These are phyloP conservation scores for Lasioglossum villosulum DNA, from an alignment of 2,888 invertebrate genomes.

Conservation along the genomic window DNA sequence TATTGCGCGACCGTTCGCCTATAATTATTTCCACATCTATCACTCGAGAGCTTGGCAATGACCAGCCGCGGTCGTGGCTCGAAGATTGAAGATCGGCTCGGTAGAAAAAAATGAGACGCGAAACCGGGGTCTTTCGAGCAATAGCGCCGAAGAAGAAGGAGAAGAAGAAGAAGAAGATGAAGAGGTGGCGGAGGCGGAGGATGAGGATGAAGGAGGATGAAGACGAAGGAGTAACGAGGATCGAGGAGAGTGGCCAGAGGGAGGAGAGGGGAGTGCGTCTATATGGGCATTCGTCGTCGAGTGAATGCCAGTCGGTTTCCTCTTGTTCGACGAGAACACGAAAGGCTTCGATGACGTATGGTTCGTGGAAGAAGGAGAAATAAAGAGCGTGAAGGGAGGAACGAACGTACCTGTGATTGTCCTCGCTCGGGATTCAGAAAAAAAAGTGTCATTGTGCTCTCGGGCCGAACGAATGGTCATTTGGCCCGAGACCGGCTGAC, in stretches of 20 bases:
- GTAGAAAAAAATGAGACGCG: slow-evolving; percentile 77
- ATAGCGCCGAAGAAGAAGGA: slow-evolving; percentile 64
- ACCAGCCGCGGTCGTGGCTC: slow-evolving; percentile 72
- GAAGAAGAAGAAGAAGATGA: slow-evolving; percentile 28
- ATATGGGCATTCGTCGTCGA: slow-evolving; percentile 71
- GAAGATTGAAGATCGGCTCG: slow-evolving; percentile 80
- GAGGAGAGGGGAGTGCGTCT: slow-evolving; percentile 58
- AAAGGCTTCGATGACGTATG: slow-evolving; percentile 76
- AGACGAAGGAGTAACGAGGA: background rate
- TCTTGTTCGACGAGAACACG: slow-evolving; percentile 74
- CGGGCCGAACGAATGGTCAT: slow-evolving; percentile 65
- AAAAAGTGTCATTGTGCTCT: slow-evolving; percentile 71
- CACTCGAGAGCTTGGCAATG: slow-evolving; percentile 75
- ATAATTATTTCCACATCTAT: slow-evolving; percentile 85
- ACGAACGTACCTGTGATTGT: slow-evolving; percentile 69
- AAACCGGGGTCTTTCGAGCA: slow-evolving; percentile 76
- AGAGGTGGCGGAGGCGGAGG: background rate
- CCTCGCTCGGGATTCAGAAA: slow-evolving; percentile 60
- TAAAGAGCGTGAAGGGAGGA: slow-evolving; percentile 68
- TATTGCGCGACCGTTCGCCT: slow-evolving; percentile 81
- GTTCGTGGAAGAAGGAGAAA: slow-evolving; percentile 73
- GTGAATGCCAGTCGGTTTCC: slow-evolving; percentile 73
- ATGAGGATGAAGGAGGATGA: background rate
- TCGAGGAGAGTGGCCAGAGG: background rate
- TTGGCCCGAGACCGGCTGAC: slow-evolving; percentile 63